Percentiles rank a stretch among this genome's conserved stretches.
phyloP scores from a whole-genome alignment of 2,797 vertebrate genomes.

The Ambastaia sidthimunki region DNA sequence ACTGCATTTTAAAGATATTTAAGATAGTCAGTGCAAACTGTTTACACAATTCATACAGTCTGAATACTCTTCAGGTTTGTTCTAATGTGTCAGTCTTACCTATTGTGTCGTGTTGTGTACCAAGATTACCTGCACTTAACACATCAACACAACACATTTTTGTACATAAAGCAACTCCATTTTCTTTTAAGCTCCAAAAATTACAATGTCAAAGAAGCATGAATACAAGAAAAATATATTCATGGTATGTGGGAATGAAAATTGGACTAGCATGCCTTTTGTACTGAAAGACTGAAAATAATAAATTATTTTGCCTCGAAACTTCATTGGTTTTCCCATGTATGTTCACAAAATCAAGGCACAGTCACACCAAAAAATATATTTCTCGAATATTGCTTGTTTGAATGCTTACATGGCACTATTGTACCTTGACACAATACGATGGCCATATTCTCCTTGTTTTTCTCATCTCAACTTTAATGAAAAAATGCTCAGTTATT shows the following conservation, averaged over 20 bases:
- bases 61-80: no score
- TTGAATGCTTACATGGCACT: background rate
- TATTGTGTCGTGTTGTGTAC: background rate
- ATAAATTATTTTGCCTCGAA: background rate
- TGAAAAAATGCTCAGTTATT: conserved; percentile 29
- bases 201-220: conserved; percentile 72
- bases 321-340: background rate
- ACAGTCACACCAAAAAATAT: background rate
- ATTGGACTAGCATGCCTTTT: conserved; percentile 26
- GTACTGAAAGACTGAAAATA: conserved; percentile 5
- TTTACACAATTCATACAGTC: no score
- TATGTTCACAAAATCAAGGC: conserved; percentile 25
- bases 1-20: no score
- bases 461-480: conserved; percentile 29
- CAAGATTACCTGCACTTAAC: background rate
- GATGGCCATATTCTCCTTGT: conserved; percentile 6
- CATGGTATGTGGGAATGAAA: conserved; percentile 58
- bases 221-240: conserved; percentile 60
- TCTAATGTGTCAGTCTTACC: background rate
- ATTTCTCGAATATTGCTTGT: conserved; percentile 20
- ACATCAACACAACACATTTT: conserved; percentile 51
- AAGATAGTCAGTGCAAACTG: no score
- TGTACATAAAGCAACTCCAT: conserved; percentile 65
- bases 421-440: background rate
- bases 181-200: conserved; percentile 70